Conservation (phyloP, 2,888 invertebrate genomes). For the Scrobipalpa costella region DNA sequence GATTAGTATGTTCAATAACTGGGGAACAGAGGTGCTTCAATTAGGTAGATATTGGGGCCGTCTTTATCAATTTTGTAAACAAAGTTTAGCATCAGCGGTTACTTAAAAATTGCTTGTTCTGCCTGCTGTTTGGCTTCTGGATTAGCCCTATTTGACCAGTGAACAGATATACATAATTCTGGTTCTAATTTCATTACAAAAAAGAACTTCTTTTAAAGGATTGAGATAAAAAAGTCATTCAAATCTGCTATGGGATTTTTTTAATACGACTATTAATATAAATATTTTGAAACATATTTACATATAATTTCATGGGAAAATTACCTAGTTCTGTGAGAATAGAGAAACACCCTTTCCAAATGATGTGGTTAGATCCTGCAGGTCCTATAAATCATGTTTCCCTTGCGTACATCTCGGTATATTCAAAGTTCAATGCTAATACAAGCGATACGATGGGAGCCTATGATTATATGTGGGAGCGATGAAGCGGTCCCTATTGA, state of each 20-base stretch:
- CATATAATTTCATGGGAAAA: too few relatives aligned
- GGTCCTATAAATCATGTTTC: conserved; percentile 4
- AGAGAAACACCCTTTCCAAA: neutral
- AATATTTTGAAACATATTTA: too few relatives aligned
- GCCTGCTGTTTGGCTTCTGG: too few relatives aligned
- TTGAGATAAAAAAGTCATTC: too few relatives aligned
- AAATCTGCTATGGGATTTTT: too few relatives aligned
- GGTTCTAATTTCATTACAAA: too few relatives aligned
- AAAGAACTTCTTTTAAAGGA: too few relatives aligned
- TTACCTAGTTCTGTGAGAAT: too few relatives aligned
- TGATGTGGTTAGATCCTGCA: neutral
- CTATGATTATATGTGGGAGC: neutral
- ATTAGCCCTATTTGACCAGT: too few relatives aligned
- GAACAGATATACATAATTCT: too few relatives aligned
- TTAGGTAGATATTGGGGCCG: conserved; percentile 13
- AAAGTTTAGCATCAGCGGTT: neutral
- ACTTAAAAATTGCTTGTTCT: too few relatives aligned
- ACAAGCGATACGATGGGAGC: neutral
- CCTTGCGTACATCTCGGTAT: neutral
- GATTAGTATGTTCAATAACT: conserved; percentile 21
- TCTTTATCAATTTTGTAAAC: conserved; percentile 9
- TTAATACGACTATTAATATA: too few relatives aligned
- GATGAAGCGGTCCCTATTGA: conserved; percentile 10
- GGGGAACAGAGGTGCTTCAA: conserved; percentile 13
- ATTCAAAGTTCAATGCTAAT: conserved; percentile 13